phyloP scores from a whole-genome alignment of 2,113 vertebrate species.

The Odobenus rosmarus region DNA sequence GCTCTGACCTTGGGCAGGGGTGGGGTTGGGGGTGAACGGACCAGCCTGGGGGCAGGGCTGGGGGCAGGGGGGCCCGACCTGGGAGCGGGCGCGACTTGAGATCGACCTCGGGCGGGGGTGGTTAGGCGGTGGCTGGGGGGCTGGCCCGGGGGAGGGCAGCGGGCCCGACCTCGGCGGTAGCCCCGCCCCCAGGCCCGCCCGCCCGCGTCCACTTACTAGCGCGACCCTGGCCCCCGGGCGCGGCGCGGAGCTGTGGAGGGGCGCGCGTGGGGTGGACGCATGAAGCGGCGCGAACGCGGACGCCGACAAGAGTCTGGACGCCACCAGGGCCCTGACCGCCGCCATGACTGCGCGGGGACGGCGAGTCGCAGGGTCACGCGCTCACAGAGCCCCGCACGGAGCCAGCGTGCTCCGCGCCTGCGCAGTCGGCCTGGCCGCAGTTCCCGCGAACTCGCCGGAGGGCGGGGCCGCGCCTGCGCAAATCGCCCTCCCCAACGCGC shows the following conservation, averaged over 20 bases:
- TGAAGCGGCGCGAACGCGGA: not conserved
- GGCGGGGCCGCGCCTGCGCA: not conserved
- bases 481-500: not conserved
- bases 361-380: accelerated
- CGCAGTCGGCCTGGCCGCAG: accelerated
- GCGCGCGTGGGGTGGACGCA: not conserved
- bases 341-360: not conserved
- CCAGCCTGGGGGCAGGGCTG: not conserved
- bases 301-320: not conserved
- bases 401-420: not conserved
- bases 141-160: too few species aligned
- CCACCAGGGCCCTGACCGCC: not conserved
- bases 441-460: accelerated
- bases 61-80: not conserved
- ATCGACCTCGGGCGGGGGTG: accelerated
- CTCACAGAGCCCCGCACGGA: accelerated
- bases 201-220: conserved; percentile 79
- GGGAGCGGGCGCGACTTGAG: too few species aligned
- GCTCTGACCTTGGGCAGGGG: too few species aligned
- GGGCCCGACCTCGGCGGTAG: too few species aligned
- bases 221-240: conserved; percentile 80
- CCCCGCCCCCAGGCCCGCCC: not conserved
- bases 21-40: not conserved
- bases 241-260: conserved; percentile 78
- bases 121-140: too few species aligned